A percentile compares a stretch with the other conserved stretches of the same genome.
phyloP scores from a whole-genome alignment of 2,888 invertebrate species.

The Eupithecia abbreviata region DNA sequence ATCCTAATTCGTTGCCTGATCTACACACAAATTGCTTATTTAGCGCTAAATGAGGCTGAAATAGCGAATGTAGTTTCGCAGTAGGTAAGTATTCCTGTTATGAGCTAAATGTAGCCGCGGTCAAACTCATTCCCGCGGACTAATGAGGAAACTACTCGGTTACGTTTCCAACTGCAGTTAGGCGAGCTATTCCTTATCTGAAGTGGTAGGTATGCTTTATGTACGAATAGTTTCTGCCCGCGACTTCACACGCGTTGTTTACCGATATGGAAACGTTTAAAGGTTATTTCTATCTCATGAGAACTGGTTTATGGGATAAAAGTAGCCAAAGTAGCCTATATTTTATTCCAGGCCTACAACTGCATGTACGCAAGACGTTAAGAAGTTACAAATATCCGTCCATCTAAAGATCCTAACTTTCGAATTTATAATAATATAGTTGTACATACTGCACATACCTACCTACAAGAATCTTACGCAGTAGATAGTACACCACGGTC shows the following conservation, averaged over 20 bases:
- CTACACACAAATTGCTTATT: conserved; percentile 1
- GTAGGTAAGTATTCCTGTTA: neutral
- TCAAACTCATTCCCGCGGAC: conserved; percentile 14
- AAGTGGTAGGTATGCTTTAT: neutral
- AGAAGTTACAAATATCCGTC: no score
- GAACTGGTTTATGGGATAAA: no score
- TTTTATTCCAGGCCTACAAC: no score
- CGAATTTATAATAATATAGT: no score
- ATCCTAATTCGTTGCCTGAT: neutral
- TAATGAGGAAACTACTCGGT: conserved; percentile 19
- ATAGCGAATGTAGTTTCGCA: neutral
- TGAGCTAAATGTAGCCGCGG: conserved; percentile 16
- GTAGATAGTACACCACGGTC: neutral
- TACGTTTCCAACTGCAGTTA: neutral
- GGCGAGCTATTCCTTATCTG: neutral
- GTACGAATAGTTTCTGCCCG: neutral
- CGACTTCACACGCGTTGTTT: no score
- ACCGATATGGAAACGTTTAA: no score
- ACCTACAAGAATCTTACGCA: neutral
- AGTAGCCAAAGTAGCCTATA: no score
- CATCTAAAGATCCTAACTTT: no score
- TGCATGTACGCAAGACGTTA: no score
- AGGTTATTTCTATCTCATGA: no score
- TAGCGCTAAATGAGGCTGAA: conserved; percentile 5
- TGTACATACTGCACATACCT: neutral